Base-by-base conservation (phyloP, 2,113 vertebrate species). In the Proteles cristata region DNA sequence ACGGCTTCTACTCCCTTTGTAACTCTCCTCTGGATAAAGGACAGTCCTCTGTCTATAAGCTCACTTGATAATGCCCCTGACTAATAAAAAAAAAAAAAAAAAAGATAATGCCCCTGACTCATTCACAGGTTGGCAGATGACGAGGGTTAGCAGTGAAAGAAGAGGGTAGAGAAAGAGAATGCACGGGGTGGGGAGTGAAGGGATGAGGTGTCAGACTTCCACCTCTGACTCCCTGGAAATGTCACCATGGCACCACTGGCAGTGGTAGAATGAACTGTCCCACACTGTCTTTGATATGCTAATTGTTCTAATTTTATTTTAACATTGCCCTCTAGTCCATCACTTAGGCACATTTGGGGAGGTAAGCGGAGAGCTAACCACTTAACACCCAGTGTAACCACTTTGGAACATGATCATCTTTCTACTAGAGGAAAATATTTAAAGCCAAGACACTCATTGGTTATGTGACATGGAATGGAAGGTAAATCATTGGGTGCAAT, bases 391-490 rank as follows among this genome's bases (percentile, higher is more conserved):
- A 10, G 7, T 48, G 21, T 35, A 19, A 12, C 50, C 31, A 50
- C 14, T 14, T 3, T 23, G 23, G 5, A 53, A 31, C 3, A 3
- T 2, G 23, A 26, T 0, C n/a, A 7, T 73, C 11, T 58, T 61
- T 53, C 55, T 68, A 11, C 14, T 1, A 14, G 23, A 21, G 68
- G 7, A 33, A 11, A 39, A 12, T 6, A 7, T 33, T 6, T 2
- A 23, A 83, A 43, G 45, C 25, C 45, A 1, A 16, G 19, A 55
- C 19, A 6, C 17, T 33, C 43, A 50, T 31, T 7, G 33, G 33
- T 17, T 15, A 26, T 10, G 17, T 39, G 65, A 58, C 2, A 0
- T 3, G 4, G 17, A 74, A 16, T 0, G 1, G 33, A 4, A 4
- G 39, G 19, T 31, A 90, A 73, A 19, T 26, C 69, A 74, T 1